phyloP scores from a whole-genome alignment of 1,140 invertebrate genomes.

The Hyles euphorbiae region DNA sequence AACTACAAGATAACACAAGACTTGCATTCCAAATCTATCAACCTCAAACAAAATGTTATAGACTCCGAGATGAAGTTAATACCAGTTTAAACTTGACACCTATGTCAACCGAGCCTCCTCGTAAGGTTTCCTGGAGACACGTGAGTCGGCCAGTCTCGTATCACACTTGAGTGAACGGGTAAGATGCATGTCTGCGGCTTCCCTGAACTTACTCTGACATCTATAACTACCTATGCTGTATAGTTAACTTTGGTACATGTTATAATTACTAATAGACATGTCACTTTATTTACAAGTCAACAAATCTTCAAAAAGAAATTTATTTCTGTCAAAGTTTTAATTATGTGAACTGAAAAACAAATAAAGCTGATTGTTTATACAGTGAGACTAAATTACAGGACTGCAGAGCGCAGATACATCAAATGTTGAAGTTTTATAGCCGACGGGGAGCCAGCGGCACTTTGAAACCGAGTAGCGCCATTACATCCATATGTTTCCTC shows the following conservation, averaged over 20 bases:
- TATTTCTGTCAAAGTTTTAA: slow-evolving; percentile 23
- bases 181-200: slow-evolving; percentile 34
- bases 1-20: no score
- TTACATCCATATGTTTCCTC: slow-evolving; percentile 68
- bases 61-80: slow-evolving; percentile 2
- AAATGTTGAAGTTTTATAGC: slow-evolving; percentile 60
- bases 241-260: no score
- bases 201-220: slow-evolving; percentile 5
- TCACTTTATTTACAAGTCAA: no score
- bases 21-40: no score
- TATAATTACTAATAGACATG: no score
- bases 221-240: no score
- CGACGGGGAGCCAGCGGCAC: slow-evolving; percentile 52
- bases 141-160: slow-evolving; percentile 36
- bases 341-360: slow-evolving; percentile 44
- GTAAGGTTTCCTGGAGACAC: slow-evolving; percentile 42
- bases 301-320: no score
- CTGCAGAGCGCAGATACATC: slow-evolving; percentile 55
- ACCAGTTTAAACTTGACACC: slow-evolving; percentile 26
- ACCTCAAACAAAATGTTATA: slow-evolving; percentile 2
- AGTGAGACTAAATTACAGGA: slow-evolving; percentile 42
- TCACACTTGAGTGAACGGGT: slow-evolving; percentile 39
- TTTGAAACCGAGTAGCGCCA: slow-evolving; percentile 64
- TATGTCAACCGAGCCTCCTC: slow-evolving; percentile 16
- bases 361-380: slow-evolving; percentile 65